Conservation (phyloP, 2,888 invertebrate species). For the Philopedon plagiatum region DNA sequence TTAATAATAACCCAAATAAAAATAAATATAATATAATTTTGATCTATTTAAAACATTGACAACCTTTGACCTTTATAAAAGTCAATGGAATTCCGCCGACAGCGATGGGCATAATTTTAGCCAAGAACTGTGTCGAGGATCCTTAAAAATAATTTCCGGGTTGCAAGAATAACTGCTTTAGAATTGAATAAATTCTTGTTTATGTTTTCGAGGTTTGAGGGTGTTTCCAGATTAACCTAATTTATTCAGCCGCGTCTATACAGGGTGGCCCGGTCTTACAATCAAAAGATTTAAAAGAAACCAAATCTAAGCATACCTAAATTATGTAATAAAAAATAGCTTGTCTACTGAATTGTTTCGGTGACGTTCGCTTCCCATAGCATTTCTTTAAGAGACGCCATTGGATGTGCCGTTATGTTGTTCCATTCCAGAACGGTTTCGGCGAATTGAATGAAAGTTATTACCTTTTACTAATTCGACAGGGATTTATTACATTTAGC, state of each 20-base stretch:
- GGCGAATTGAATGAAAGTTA: constrained; percentile 8
- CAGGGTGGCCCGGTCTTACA: neutral
- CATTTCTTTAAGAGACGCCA: too few relatives aligned
- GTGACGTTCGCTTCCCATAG: too few relatives aligned
- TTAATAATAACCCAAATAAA: too few relatives aligned
- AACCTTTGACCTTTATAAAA: constrained; percentile 3
- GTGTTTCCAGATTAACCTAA: constrained; percentile 1
- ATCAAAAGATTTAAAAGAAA: too few relatives aligned
- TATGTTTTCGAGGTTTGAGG: constrained; percentile 4
- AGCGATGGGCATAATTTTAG: constrained; percentile 22
- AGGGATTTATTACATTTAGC: neutral
- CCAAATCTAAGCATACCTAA: too few relatives aligned
- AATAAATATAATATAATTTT: neutral
- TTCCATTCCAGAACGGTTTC: constrained; percentile 12
- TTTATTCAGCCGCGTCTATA: neutral
- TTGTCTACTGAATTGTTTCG: too few relatives aligned
- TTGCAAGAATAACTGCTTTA: constrained; percentile 10
- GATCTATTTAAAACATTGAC: neutral
- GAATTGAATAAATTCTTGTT: constrained; percentile 22
- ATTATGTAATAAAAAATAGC: too few relatives aligned
- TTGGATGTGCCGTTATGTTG: neutral
- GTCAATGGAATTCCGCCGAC: neutral
- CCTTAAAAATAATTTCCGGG: constrained; percentile 30
- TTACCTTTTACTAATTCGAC: constrained; percentile 7
- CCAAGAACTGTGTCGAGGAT: constrained; percentile 17